These are phyloP conservation scores for Sclerurus mexicanus DNA, from an alignment of 2,113 vertebrate species.

Conservation along the genomic window DNA sequence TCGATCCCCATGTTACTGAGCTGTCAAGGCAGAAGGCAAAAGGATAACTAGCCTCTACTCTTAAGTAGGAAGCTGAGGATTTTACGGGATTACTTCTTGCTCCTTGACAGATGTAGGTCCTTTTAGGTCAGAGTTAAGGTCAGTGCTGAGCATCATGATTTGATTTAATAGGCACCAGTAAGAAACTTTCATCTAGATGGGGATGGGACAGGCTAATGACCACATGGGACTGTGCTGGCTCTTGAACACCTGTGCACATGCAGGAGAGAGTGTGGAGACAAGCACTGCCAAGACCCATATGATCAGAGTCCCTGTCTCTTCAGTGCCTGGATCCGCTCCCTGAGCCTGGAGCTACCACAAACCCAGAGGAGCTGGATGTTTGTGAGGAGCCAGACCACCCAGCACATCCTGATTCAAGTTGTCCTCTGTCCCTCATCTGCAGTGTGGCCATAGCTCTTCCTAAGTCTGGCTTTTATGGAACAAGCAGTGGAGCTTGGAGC, in stretches of 20 bases:
- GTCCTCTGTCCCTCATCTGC: neutral
- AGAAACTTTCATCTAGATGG: neutral
- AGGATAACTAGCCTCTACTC: constrained; percentile 11
- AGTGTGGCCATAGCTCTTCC: neutral
- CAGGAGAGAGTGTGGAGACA: neutral
- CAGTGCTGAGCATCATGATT: neutral
- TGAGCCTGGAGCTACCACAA: accelerated
- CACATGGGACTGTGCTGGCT: neutral
- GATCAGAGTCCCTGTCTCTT: neutral
- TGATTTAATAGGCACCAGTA: neutral
- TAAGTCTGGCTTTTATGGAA: neutral
- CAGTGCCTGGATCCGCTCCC: accelerated
- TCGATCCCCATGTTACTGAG: neutral
- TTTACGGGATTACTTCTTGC: constrained; percentile 39
- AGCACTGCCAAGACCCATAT: accelerated
- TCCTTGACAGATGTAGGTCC: constrained; percentile 30
- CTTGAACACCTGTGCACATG: neutral
- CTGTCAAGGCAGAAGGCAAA: neutral
- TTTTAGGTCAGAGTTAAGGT: neutral
- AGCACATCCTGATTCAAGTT: neutral
- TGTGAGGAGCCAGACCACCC: neutral
- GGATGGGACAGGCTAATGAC: neutral
- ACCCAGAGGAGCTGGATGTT: neutral
- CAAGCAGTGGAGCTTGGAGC: neutral
- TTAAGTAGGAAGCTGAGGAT: constrained; percentile 58